Percentiles rank a stretch among this genome's conserved stretches.
These are phyloP conservation scores for Melanerpes formicivorus DNA, from an alignment of 2,113 vertebrate species.

Conservation along the genomic window DNA sequence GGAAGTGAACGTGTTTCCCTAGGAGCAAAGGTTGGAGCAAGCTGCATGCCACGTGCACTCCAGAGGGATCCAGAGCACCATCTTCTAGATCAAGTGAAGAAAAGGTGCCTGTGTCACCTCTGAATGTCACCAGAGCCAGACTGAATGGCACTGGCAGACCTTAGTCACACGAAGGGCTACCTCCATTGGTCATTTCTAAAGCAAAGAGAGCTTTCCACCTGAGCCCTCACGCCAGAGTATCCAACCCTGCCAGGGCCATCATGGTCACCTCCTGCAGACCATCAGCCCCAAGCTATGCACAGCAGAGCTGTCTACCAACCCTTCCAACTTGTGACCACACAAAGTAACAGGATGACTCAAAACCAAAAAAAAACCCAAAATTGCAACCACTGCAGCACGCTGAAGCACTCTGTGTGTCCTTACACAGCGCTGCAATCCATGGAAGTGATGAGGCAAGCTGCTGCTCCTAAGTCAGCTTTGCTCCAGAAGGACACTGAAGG, in stretches of 20 bases:
- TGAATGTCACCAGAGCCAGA: background rate
- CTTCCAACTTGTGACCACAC: background rate
- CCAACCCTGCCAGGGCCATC: background rate
- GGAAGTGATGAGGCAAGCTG: background rate
- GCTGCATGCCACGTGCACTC: rapidly evolving
- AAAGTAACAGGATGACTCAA: background rate
- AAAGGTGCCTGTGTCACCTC: background rate
- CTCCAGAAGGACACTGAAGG: slow-evolving; percentile 49
- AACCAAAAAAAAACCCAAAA: background rate
- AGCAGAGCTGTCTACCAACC: background rate
- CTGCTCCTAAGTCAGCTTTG: slow-evolving; percentile 27
- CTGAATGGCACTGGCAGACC: background rate
- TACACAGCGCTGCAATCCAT: rapidly evolving
- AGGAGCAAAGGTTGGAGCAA: background rate
- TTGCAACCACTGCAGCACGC: background rate
- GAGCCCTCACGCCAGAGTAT: background rate
- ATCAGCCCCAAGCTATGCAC: background rate
- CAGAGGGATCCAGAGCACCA: background rate
- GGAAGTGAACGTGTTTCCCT: rapidly evolving
- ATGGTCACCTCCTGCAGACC: background rate
- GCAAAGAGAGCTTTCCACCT: background rate
- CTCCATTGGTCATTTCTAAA: background rate
- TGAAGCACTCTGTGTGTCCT: rapidly evolving
- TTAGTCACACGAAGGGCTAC: background rate
- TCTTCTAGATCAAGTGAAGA: background rate